phyloP scores from a whole-genome alignment of 2,113 vertebrate genomes.

The Archilochus colubris region DNA sequence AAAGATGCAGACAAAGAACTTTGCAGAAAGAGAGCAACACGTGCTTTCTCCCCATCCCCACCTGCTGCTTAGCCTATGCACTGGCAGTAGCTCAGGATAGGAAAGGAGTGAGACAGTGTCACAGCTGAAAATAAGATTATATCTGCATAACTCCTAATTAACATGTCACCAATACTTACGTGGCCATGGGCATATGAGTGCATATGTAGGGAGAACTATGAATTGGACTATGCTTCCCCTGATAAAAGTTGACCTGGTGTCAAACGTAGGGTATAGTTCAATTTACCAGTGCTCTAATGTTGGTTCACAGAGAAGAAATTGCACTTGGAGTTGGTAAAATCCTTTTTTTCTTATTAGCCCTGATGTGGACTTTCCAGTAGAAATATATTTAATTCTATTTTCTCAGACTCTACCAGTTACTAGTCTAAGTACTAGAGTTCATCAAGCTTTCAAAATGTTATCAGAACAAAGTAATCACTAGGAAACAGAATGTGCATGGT shows the following conservation, averaged over 20 bases:
- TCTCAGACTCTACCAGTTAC: neutral
- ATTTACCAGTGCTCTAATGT: neutral
- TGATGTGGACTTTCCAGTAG: neutral
- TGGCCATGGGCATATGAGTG: neutral
- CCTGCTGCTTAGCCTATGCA: neutral
- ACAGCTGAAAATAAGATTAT: neutral
- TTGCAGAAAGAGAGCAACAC: neutral
- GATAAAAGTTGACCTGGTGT: neutral
- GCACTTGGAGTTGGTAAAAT: neutral
- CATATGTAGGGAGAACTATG: neutral
- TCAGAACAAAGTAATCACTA: neutral
- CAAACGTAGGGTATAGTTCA: neutral
- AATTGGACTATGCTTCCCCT: neutral
- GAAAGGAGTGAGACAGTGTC: neutral
- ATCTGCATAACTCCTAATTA: neutral
- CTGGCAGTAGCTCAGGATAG: neutral
- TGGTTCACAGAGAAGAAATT: neutral
- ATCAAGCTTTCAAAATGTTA: conserved; percentile 21
- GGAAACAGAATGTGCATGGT: neutral
- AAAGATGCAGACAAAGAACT: neutral
- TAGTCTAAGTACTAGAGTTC: neutral
- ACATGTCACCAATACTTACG: neutral
- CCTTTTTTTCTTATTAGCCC: neutral
- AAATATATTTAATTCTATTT: neutral
- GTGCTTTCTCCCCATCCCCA: neutral